Evolutionary conservation across 1,140 invertebrate genomes (phyloP).

Genomic region (Drosophila pseudoananassae): DNA sequence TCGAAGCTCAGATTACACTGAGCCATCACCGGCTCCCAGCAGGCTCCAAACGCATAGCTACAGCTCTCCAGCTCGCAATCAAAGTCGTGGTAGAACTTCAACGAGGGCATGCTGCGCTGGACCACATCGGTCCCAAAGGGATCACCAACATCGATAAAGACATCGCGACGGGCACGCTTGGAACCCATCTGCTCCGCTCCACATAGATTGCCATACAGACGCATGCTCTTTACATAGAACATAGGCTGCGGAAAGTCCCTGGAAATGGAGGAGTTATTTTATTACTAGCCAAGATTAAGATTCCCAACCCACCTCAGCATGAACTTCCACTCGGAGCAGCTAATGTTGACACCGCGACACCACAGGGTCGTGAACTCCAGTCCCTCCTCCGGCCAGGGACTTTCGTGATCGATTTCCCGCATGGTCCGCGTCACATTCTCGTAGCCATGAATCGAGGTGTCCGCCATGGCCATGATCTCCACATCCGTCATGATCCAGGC

Average conservation of each 20-base stretch:
- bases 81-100: conserved; percentile 99
- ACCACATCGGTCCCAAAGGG: conserved; percentile 90
- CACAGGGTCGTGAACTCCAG: conserved; percentile 96
- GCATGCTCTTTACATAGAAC: conserved; percentile 92
- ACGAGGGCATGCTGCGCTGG: conserved; percentile 94
- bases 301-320: conserved; percentile 86
- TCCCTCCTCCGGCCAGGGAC: conserved; percentile 95
- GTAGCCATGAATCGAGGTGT: conserved; percentile 93
- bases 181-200: conserved; percentile 95
- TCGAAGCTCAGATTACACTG: conserved; percentile 97
- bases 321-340: conserved; percentile 93
- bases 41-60: conserved; percentile 97
- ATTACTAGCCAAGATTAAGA: neutral
- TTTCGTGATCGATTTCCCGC: conserved; percentile 92
- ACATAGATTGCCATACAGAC: conserved; percentile 94
- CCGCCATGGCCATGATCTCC: conserved; percentile 93
- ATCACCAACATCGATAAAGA: conserved; percentile 89
- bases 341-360: conserved; percentile 93
- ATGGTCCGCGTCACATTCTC: conserved; percentile 91
- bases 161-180: conserved; percentile 89
- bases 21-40: conserved; percentile 99
- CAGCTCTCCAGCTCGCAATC: conserved; percentile 95
- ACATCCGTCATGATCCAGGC: conserved; percentile 92
- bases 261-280: neutral
- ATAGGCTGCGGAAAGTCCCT: conserved; percentile 98